Conservation (phyloP, 2,797 vertebrate species). For the Neosilurus hyrtlii region DNA sequence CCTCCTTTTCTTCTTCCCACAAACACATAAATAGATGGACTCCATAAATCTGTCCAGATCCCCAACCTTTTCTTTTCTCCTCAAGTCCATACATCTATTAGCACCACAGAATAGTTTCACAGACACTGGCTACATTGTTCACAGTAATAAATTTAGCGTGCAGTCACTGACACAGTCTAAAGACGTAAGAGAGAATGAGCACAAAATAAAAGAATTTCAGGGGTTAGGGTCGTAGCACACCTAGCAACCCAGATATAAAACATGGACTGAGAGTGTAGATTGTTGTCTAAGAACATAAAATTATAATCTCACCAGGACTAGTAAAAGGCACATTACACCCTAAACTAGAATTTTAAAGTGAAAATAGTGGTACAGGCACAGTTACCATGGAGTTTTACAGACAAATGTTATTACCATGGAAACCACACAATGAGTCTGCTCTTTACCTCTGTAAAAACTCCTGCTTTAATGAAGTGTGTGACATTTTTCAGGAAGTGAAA, state of each 20-base stretch:
- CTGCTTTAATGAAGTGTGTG: constrained; percentile 23
- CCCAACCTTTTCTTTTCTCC: constrained; percentile 61
- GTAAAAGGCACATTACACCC: neutral
- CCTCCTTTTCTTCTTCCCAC: constrained; percentile 71
- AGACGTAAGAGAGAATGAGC: constrained; percentile 38
- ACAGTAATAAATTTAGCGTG: constrained; percentile 56
- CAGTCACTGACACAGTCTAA: constrained; percentile 57
- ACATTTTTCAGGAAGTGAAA: constrained; percentile 12
- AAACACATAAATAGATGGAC: constrained; percentile 67
- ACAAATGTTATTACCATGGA: constrained; percentile 33
- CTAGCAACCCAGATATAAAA: constrained; percentile 42
- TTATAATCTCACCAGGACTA: neutral
- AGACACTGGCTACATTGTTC: constrained; percentile 20
- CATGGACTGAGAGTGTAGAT: neutral
- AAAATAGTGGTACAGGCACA: neutral
- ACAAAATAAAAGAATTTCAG: constrained; percentile 10
- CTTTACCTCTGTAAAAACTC: constrained; percentile 19
- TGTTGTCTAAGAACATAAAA: neutral
- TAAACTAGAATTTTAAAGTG: neutral
- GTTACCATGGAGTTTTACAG: constrained; percentile 14
- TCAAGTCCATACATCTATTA: constrained; percentile 58
- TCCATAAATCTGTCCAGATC: constrained; percentile 71
- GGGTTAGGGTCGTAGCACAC: neutral
- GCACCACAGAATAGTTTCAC: constrained; percentile 1
- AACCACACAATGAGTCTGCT: constrained; percentile 27